phyloP scores from a whole-genome alignment of 2,113 vertebrate genomes.

The Balaenoptera acutorostrata region DNA sequence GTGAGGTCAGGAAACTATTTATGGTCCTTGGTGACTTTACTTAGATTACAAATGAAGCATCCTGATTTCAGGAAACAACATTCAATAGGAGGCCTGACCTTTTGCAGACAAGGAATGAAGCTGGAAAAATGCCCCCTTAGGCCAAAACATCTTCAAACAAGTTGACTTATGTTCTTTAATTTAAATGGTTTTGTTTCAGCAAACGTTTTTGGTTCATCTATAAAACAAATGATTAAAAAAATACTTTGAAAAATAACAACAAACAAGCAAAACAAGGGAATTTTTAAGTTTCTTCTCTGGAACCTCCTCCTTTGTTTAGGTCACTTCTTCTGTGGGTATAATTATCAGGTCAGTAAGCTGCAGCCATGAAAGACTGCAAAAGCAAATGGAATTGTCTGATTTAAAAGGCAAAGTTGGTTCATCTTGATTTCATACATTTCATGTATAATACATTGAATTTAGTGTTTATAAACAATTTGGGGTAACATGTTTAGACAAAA shows the following conservation, averaged over 20 bases:
- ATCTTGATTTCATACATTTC: constrained; percentile 21
- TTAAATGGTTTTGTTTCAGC: neutral
- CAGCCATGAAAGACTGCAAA: constrained; percentile 18
- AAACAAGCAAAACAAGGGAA: neutral
- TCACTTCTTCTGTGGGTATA: constrained; percentile 35
- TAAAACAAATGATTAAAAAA: neutral
- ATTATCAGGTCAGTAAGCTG: constrained; percentile 25
- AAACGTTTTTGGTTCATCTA: neutral
- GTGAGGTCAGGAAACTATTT: constrained; percentile 51
- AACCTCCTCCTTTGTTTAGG: neutral
- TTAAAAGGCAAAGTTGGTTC: constrained; percentile 29
- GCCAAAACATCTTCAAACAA: neutral
- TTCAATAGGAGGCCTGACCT: constrained; percentile 5
- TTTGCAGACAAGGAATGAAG: constrained; percentile 13
- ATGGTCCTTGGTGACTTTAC: constrained; percentile 54
- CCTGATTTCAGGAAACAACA: constrained; percentile 48
- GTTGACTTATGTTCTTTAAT: neutral
- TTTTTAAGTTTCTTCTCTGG: constrained; percentile 20
- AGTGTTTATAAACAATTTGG: neutral
- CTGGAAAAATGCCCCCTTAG: neutral
- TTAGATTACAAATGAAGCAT: constrained; percentile 58
- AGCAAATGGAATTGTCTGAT: constrained; percentile 36
- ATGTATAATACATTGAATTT: constrained; percentile 1
- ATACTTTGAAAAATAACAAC: neutral
- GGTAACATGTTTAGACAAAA: neutral